Base-by-base conservation (phyloP, 37 sponge, comb jelly and placozoan genomes). In the Petrosia ficiformis region DNA sequence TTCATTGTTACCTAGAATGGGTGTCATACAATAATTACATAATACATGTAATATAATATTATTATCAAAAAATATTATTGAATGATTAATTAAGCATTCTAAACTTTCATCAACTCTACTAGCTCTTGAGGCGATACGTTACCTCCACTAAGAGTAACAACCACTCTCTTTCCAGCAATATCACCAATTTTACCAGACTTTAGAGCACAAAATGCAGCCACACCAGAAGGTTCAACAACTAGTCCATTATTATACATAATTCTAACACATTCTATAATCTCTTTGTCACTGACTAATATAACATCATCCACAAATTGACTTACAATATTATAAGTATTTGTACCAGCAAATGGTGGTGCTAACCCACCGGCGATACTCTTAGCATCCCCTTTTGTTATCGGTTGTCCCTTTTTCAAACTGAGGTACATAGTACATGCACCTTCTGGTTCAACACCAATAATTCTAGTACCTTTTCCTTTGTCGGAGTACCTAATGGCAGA, bases 201-300 rank as follows among this genome's bases (percentile, higher is more conserved):
- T 37, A 87, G 42, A 57, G 88, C 88, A 30, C 82, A 73, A 30
- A 87, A 19, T 5, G 77, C 69, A 14, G 88, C 88, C 3, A 82
- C 82, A 26, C 88, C 88, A 0, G 88, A 87, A 0, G 88, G 88
- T 82, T 87, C 88, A 11, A 77, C 88, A 32, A 87, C 76, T 2
- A 82, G 76, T 31, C 88, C 88, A 26, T 43, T 37, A 25, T 75
- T 44, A 59, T 77, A 87, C 44, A 87, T 66, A 11, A 57, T 2
- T 40, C 59, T 29, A 22, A 77, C 72, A 24, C 77, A 65, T 42
- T 82, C 78, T 29, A 56, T 26, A 54, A 88, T 88, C 44, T 88
- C 79, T 0, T 86, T 74, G 38, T 88, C 89, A 25, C 57, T 77
- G 22, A 88, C 89, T 14, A 85, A 48, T 0, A 88, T 85, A 28